A percentile compares a stretch with the other conserved stretches of the same genome.
Conservation (phyloP, 2,113 vertebrate genomes). For the Zootoca vivipara region DNA sequence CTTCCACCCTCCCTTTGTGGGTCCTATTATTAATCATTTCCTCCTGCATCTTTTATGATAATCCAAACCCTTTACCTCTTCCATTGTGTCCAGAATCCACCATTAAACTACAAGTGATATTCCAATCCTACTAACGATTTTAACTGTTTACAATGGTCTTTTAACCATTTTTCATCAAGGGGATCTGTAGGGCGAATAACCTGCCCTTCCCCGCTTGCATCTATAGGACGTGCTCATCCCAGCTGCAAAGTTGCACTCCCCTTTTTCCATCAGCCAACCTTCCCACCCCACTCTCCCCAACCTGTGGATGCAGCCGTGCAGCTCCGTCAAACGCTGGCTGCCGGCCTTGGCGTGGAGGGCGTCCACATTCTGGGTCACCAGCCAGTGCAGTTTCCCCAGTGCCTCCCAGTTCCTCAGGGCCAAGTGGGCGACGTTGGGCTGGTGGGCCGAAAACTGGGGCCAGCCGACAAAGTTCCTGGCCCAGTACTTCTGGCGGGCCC, state of each 20-base stretch:
- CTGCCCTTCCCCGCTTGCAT: no score
- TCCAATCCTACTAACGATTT: no score
- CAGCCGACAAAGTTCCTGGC: conserved; percentile 95
- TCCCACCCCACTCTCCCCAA: conserved; percentile 32
- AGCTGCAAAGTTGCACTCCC: rapidly evolving
- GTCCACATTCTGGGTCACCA: conserved; percentile 97
- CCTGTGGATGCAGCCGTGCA: conserved; percentile 94
- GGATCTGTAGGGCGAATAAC: no score
- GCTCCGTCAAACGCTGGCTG: conserved; percentile 86
- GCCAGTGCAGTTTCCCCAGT: conserved; percentile 88
- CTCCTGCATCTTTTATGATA: no score
- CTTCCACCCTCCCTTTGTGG: no score
- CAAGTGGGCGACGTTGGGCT: conserved; percentile 87
- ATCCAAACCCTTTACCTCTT: no score
- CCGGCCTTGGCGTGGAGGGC: conserved; percentile 92
- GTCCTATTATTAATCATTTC: no score
- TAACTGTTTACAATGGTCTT: no score
- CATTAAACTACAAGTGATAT: no score
- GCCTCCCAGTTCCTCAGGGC: conserved; percentile 86
- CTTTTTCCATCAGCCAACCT: rapidly evolving
- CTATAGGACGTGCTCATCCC: no score
- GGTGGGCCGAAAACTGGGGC: conserved; percentile 89
- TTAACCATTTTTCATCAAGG: no score
- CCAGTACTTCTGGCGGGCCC: conserved; percentile 92
- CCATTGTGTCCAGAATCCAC: no score